These are phyloP conservation scores for Acleris emargana DNA, from an alignment of 2,888 invertebrate genomes.

Conservation along the genomic window DNA sequence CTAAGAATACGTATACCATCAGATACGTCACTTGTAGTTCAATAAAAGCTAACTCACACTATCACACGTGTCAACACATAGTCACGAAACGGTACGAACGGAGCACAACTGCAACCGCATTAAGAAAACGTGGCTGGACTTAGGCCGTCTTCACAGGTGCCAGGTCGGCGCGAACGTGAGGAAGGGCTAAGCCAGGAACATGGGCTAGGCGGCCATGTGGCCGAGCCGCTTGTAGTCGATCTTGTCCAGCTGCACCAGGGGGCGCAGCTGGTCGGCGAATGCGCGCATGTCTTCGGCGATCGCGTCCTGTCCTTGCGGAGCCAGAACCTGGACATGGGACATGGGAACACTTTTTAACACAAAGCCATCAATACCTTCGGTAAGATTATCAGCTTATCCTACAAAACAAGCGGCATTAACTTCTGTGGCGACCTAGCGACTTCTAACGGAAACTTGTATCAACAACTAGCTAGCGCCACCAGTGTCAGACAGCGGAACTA, in stretches of 20 bases:
- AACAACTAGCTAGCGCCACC: too few species aligned
- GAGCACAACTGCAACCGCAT: constrained; percentile 14
- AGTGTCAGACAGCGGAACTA: too few species aligned
- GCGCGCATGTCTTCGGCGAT: constrained; percentile 98
- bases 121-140: constrained; percentile 25
- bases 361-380: background rate
- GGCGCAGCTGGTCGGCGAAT: constrained; percentile 96
- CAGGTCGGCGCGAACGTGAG: constrained; percentile 28
- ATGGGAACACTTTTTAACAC: background rate
- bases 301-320: constrained; percentile 96
- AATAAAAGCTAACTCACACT: background rate
- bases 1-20: background rate
- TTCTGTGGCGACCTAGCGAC: too few species aligned
- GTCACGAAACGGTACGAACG: constrained; percentile 22
- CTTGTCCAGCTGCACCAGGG: constrained; percentile 95
- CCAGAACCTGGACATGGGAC: constrained; percentile 84
- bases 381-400: too few species aligned
- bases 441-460: too few species aligned
- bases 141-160: constrained; percentile 47
- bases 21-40: background rate
- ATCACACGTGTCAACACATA: constrained; percentile 2
- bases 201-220: constrained; percentile 71
- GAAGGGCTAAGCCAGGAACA: constrained; percentile 52
- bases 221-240: constrained; percentile 93
- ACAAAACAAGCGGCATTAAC: too few species aligned